A percentile compares a stretch with the other conserved stretches of the same genome.
Evolutionary conservation across 2,797 vertebrate species (phyloP).

Genomic region (Helostoma temminkii): DNA sequence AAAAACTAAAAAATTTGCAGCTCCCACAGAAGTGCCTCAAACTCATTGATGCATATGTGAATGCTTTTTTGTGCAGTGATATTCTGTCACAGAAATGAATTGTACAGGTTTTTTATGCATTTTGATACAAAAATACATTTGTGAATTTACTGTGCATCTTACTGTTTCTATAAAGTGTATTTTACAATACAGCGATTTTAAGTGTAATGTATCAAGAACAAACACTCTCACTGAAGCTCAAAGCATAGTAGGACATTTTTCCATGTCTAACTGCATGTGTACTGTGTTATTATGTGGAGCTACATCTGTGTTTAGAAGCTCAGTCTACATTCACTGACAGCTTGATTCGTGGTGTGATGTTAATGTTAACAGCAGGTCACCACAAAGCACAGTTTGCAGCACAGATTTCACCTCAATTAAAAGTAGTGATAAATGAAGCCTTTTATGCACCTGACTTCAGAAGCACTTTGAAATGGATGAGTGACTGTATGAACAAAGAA

Average conservation of each 20-base stretch:
- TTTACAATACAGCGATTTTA: too few relatives aligned
- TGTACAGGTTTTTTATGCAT: background rate
- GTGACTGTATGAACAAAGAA: background rate
- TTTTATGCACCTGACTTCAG: conserved; percentile 6
- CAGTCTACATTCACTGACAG: conserved; percentile 22
- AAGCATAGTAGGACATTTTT: background rate
- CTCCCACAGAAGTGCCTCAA: background rate
- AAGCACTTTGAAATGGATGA: conserved; percentile 15
- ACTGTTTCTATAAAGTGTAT: background rate
- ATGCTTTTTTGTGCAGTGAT: background rate
- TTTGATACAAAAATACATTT: background rate
- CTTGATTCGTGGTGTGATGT: conserved; percentile 11
- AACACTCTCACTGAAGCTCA: background rate
- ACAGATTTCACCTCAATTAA: conserved; percentile 35
- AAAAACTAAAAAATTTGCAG: background rate
- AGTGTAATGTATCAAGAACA: background rate
- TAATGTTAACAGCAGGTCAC: conserved; percentile 24
- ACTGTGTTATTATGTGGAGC: background rate
- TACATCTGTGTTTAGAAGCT: background rate
- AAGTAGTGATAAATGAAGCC: conserved; percentile 26
- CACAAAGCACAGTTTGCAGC: conserved; percentile 10
- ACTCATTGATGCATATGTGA: background rate
- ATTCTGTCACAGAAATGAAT: too few relatives aligned
- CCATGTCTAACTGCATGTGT: background rate
- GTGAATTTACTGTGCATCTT: too few relatives aligned